These are phyloP conservation scores for Leucoraja ocellata DNA, from an alignment of 2,797 vertebrate species.

Conservation along the genomic window DNA sequence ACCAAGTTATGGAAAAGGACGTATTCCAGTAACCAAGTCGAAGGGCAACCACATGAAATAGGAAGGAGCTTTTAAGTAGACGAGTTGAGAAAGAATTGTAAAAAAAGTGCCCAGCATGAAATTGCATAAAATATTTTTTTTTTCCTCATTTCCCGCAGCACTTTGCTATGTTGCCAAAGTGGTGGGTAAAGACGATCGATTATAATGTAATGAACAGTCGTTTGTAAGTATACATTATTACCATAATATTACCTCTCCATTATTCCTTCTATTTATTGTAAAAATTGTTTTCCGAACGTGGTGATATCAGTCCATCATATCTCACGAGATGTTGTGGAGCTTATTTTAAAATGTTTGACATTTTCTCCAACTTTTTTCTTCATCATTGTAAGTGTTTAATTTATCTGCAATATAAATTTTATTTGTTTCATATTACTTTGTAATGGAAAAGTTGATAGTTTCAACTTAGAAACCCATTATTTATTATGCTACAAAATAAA, in stretches of 20 bases:
- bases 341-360: slow-evolving; percentile 11
- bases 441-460: neutral
- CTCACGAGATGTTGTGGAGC: neutral
- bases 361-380: neutral
- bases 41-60: neutral
- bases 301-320: slow-evolving; percentile 14
- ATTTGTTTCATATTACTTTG: neutral
- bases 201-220: slow-evolving; percentile 45
- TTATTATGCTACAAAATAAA: neutral
- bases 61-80: neutral
- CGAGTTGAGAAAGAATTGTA: neutral
- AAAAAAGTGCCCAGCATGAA: neutral
- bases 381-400: neutral
- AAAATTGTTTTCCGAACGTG: slow-evolving; percentile 43
- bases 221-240: slow-evolving; percentile 52
- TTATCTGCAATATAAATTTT: neutral
- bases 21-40: neutral
- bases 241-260: slow-evolving; percentile 45
- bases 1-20: neutral
- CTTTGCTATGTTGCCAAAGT: slow-evolving; percentile 49
- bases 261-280: slow-evolving; percentile 40
- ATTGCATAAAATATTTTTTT: neutral
- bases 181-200: slow-evolving; percentile 61
- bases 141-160: neutral
- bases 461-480: neutral